Percentiles rank a stretch among this genome's conserved stretches.
These are phyloP conservation scores for Limonius californicus DNA, from an alignment of 1,140 invertebrate genomes.

Conservation along the genomic window DNA sequence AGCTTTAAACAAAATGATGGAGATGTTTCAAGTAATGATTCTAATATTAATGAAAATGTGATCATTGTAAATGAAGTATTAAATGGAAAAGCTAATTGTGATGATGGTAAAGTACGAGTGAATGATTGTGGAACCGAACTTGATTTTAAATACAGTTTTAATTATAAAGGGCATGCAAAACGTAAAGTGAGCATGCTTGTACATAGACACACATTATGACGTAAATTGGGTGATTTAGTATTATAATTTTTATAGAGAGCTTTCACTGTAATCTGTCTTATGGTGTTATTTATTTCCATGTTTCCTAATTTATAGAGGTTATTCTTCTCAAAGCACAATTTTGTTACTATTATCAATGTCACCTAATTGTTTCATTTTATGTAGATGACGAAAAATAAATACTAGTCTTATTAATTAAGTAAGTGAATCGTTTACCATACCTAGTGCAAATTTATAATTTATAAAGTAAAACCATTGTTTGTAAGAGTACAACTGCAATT, in stretches of 20 bases:
- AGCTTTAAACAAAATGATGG: background rate
- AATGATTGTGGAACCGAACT: constrained; percentile 23
- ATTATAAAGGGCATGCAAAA: constrained; percentile 37
- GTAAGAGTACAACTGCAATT: too few species aligned
- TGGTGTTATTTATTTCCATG: background rate
- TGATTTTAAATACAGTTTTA: constrained; percentile 25
- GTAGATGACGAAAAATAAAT: too few species aligned
- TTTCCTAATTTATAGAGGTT: too few species aligned
- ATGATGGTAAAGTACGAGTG: background rate
- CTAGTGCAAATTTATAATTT: too few species aligned
- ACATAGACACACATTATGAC: constrained; percentile 48
- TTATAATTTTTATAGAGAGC: background rate
- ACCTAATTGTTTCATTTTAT: too few species aligned
- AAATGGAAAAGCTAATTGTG: background rate
- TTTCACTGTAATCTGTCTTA: too few species aligned
- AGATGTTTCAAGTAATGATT: background rate
- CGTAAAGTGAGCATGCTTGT: constrained; percentile 41
- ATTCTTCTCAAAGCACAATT: too few species aligned
- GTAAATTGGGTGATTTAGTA: constrained; percentile 19
- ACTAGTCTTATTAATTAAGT: too few species aligned
- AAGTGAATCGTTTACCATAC: too few species aligned
- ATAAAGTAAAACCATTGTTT: too few species aligned
- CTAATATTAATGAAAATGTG: background rate
- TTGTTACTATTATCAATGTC: too few species aligned
- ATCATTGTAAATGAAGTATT: constrained; percentile 7